Evolutionary conservation across 2,888 invertebrate genomes (phyloP), one percentile per base, ranked within the genome.

Genomic region (Belgica antarctica): DNA sequence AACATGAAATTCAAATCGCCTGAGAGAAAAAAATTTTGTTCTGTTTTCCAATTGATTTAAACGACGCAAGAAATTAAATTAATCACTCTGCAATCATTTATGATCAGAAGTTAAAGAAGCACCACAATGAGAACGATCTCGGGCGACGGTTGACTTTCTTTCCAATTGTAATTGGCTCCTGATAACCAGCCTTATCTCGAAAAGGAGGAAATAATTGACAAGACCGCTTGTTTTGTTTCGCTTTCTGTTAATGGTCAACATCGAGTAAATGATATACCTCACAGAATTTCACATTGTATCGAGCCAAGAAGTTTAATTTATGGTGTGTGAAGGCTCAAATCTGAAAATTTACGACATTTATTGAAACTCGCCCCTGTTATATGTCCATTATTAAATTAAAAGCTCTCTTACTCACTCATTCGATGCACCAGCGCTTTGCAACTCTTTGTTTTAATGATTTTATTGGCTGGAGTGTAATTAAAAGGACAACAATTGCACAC

Each of bases 361-460:
- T 66, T 66, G 22, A 46, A 41, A 41, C 47, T 66, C 15, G 36
- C 24, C 22, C 15, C 41, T 34, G 28, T 31, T 31, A 12, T 31
- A 12, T 28, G 41, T 57, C 63, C 65, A 66, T 66, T 47, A 66
- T 66, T 66, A 66, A 46, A 66, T 66, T 66, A 66, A 66, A 66
- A 47, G 36, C 65, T 24, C 61, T 57, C 57, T 61, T 28, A 24
- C 25, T 22, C 25, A 5, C 25, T 22, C 25, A 27, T 10, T 10
- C 17, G 12, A 10, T 47, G n/a, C 10, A 47, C 17, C 47, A 47
- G 10, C 17, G 47, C 10, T 3, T 47, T 47, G 47, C 5, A 47
- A 47, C 15, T 3, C n/a, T n/a, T 47, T 47, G 12, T 47, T 47
- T 47, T n/a, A 47, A n/a, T n/a, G 4, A 47, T 47, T 47, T 47